Evolutionary conservation across 2,797 vertebrate genomes (phyloP).

Genomic region (Falco naumanni): DNA sequence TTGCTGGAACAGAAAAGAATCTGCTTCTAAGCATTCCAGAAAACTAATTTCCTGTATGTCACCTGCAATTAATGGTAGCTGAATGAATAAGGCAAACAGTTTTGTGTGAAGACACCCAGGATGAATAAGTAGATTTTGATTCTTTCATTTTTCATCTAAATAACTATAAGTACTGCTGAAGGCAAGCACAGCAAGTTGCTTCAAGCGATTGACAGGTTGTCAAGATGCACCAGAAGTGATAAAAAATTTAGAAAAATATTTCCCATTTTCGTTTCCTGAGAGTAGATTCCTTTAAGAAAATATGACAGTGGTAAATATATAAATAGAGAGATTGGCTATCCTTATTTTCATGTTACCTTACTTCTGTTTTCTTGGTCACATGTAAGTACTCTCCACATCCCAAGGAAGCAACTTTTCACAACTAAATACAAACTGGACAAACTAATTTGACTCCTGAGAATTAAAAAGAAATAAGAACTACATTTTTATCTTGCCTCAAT

Average conservation of each 20-base stretch:
- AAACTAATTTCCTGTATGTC: background rate
- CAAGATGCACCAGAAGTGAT: background rate
- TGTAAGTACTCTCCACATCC: background rate
- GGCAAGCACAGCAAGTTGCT: background rate
- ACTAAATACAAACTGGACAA: background rate
- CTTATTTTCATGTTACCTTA: background rate
- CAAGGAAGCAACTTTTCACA: background rate
- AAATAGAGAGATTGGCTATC: background rate
- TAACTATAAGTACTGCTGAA: background rate
- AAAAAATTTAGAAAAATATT: background rate
- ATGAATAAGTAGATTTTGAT: background rate
- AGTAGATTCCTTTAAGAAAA: background rate
- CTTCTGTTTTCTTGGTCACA: background rate
- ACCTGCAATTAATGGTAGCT: background rate
- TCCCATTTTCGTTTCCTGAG: background rate
- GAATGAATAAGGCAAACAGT: background rate
- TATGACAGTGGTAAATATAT: background rate
- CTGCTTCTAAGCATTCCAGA: background rate
- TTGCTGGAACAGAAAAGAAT: background rate
- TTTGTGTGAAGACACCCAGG: background rate
- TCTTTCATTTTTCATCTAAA: constrained; percentile 1
- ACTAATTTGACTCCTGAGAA: background rate
- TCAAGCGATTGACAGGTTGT: background rate
- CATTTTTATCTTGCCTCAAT: background rate
- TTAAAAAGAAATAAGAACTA: background rate